These are phyloP conservation scores for Lasioglossum leucozonium DNA, from an alignment of 2,888 invertebrate genomes.

Conservation along the genomic window DNA sequence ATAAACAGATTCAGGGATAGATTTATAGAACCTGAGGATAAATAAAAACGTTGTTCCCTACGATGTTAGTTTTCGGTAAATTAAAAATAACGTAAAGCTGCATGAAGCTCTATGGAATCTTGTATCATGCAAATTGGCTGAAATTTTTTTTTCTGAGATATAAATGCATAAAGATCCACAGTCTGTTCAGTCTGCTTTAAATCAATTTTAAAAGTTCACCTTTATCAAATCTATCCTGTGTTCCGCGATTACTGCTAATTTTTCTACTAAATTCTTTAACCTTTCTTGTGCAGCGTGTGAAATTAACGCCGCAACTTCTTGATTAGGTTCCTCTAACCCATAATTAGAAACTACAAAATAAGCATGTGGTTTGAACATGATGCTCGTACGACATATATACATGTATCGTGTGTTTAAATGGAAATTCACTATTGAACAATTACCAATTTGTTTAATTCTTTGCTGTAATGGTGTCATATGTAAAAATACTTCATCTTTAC, in stretches of 20 bases:
- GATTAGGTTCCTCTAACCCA: conserved; percentile 93
- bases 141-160: not conserved
- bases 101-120: conserved; percentile 1
- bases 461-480: conserved; percentile 91
- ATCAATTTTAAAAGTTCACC: conserved; percentile 84
- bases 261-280: conserved; percentile 95
- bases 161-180: conserved; percentile 10
- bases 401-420: not conserved
- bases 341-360: conserved; percentile 86
- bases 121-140: not conserved
- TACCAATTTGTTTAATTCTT: conserved; percentile 90
- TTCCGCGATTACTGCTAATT: conserved; percentile 96
- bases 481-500: conserved; percentile 96
- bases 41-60: not conserved
- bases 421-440: conserved; percentile 8
- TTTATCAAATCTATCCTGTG: conserved; percentile 97
- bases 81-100: conserved; percentile 7
- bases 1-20: not conserved
- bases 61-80: not conserved
- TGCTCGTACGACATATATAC: not conserved
- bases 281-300: conserved; percentile 98
- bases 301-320: conserved; percentile 95
- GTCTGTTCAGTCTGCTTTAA: conserved; percentile 4
- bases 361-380: conserved; percentile 15
- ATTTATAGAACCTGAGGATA: not conserved